These are phyloP conservation scores for Syngnathoides biaculeatus DNA, from an alignment of 2,113 vertebrate species.

Conservation along the genomic window DNA sequence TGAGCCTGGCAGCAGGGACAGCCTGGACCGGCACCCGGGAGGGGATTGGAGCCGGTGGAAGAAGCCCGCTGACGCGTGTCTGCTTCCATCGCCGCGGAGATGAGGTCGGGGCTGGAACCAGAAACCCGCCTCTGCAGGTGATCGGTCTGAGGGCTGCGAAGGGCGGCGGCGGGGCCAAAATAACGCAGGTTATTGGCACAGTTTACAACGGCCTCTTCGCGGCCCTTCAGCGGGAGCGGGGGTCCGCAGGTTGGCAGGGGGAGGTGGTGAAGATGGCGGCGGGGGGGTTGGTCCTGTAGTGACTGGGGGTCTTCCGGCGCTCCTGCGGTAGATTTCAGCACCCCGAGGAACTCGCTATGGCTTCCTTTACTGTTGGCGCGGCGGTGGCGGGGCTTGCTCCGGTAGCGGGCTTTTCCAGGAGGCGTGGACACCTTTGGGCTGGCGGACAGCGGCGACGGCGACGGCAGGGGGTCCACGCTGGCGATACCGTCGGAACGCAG, in stretches of 20 bases:
- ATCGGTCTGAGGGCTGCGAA: constrained; percentile 92
- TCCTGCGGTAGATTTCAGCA: constrained; percentile 75
- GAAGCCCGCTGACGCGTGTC: constrained; percentile 74
- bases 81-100: constrained; percentile 83
- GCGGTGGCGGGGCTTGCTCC: constrained; percentile 93
- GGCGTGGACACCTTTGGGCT: constrained; percentile 89
- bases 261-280: constrained; percentile 63
- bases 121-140: constrained; percentile 85
- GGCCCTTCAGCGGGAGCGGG: constrained; percentile 66
- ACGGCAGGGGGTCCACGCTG: constrained; percentile 77
- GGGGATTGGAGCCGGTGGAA: constrained; percentile 34
- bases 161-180: constrained; percentile 91
- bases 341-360: constrained; percentile 83
- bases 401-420: constrained; percentile 85
- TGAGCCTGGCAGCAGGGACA: constrained; percentile 83
- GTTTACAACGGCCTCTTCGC: constrained; percentile 84
- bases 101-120: constrained; percentile 88
- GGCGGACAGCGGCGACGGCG: constrained; percentile 83
- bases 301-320: constrained; percentile 68
- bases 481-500: constrained; percentile 91
- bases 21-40: constrained; percentile 36
- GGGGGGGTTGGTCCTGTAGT: constrained; percentile 58
- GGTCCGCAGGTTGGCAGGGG: constrained; percentile 48
- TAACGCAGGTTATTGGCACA: constrained; percentile 93
- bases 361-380: constrained; percentile 94